A percentile compares a stretch with the other conserved stretches of the same genome.
phyloP scores from a whole-genome alignment of 2,113 vertebrate genomes.

The Puma concolor region DNA sequence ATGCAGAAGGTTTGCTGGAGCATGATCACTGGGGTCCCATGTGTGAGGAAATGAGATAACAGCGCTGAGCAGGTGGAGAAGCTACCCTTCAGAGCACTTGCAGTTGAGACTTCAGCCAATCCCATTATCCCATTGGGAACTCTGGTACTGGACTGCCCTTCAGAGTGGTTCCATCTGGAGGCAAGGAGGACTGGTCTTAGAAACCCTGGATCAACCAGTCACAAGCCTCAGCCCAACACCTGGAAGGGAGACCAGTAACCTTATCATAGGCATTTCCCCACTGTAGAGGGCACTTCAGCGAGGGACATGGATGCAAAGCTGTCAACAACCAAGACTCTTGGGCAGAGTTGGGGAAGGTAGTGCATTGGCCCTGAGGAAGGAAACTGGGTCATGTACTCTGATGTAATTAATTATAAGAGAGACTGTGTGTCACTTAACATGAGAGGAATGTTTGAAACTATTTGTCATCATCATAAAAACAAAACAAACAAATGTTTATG shows the following conservation, averaged over 20 bases:
- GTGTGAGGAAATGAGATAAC: background rate
- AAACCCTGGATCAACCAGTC: background rate
- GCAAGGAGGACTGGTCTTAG: background rate
- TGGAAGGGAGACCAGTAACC: background rate
- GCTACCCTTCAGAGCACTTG: background rate
- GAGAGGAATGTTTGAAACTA: background rate
- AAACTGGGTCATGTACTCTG: background rate
- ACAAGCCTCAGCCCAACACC: background rate
- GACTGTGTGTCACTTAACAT: background rate
- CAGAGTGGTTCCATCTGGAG: background rate
- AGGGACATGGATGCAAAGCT: background rate
- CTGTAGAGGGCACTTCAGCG: background rate
- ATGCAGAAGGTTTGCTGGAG: background rate
- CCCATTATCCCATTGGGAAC: background rate
- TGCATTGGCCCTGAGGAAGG: background rate
- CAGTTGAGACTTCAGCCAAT: background rate
- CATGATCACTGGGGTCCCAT: background rate
- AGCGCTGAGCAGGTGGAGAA: background rate
- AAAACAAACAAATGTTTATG: background rate
- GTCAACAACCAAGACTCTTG: background rate
- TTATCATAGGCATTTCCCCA: background rate
- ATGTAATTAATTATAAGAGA: background rate
- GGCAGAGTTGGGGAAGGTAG: background rate
- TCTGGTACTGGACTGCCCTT: background rate
- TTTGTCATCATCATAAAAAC: background rate